phyloP scores from a whole-genome alignment of 2,888 invertebrate genomes.

The Oegoconia quadripuncta region DNA sequence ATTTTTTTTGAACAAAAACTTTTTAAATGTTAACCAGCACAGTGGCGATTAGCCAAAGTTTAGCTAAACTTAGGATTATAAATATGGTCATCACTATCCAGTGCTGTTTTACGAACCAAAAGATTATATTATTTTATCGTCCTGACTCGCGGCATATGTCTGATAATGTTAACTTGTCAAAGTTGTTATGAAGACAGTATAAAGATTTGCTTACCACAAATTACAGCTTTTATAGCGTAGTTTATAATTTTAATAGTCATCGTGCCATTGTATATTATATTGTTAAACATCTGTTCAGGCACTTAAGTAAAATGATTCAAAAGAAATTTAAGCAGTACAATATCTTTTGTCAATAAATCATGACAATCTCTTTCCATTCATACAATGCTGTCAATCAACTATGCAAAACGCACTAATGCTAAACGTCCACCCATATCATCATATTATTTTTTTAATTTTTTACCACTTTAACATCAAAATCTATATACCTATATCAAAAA shows the following conservation, averaged over 20 bases:
- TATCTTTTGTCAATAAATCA: slow-evolving; percentile 35
- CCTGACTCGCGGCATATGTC: too few relatives aligned
- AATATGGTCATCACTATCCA: too few relatives aligned
- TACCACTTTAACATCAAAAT: too few relatives aligned
- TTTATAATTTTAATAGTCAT: slow-evolving; percentile 27
- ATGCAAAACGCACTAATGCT: slow-evolving; percentile 42
- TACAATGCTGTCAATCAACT: slow-evolving; percentile 58
- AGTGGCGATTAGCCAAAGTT: too few relatives aligned
- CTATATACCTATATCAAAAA: too few relatives aligned
- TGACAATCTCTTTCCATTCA: slow-evolving; percentile 32
- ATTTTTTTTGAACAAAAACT: too few relatives aligned
- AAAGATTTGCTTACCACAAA: not conserved
- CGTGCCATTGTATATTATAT: slow-evolving; percentile 28
- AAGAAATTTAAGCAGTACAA: slow-evolving; percentile 41
- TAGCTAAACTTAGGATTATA: too few relatives aligned
- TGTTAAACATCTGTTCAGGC: slow-evolving; percentile 46
- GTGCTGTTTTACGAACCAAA: too few relatives aligned
- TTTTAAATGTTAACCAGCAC: too few relatives aligned
- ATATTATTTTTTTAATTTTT: slow-evolving; percentile 16
- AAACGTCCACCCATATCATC: slow-evolving; percentile 57
- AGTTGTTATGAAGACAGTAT: not conserved
- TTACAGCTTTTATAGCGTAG: not conserved
- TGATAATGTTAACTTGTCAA: not conserved
- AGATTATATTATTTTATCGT: too few relatives aligned
- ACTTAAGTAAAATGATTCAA: slow-evolving; percentile 33